Conservation (phyloP, 2,113 vertebrate genomes). For the Euleptes europaea region DNA sequence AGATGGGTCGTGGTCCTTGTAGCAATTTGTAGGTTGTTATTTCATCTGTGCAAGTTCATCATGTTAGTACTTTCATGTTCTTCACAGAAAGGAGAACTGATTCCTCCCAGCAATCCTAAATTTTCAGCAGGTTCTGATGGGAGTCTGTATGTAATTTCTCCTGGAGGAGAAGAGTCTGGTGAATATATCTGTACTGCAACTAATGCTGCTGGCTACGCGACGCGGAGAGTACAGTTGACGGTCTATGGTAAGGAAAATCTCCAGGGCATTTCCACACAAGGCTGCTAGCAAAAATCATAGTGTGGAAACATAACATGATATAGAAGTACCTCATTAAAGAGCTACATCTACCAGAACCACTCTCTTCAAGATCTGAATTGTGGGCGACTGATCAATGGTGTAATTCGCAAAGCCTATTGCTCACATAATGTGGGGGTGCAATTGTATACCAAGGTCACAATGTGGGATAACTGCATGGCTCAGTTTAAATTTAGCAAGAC, state of each 20-base stretch:
- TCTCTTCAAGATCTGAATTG: neutral
- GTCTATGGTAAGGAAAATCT: constrained; percentile 85
- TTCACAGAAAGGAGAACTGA: constrained; percentile 82
- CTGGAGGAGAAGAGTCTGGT: constrained; percentile 85
- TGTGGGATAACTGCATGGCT: neutral
- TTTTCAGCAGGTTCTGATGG: constrained; percentile 85
- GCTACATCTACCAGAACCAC: neutral
- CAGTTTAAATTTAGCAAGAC: neutral
- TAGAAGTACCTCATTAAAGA: neutral
- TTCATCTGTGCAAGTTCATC: constrained; percentile 9
- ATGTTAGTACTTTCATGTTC: neutral
- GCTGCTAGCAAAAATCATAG: neutral
- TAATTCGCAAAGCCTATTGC: neutral
- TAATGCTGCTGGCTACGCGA: constrained; percentile 87
- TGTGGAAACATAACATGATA: neutral
- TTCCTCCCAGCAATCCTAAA: constrained; percentile 73
- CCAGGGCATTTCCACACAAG: accelerated
- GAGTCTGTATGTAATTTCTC: constrained; percentile 83
- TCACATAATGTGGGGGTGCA: neutral
- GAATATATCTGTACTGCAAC: constrained; percentile 93
- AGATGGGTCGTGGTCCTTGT: neutral
- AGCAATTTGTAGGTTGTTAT: neutral
- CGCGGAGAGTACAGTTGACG: constrained; percentile 92
- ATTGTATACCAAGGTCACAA: neutral
- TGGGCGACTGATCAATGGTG: no score